Base-by-base conservation (phyloP, 2,888 invertebrate species). In the Phasia obesa region DNA sequence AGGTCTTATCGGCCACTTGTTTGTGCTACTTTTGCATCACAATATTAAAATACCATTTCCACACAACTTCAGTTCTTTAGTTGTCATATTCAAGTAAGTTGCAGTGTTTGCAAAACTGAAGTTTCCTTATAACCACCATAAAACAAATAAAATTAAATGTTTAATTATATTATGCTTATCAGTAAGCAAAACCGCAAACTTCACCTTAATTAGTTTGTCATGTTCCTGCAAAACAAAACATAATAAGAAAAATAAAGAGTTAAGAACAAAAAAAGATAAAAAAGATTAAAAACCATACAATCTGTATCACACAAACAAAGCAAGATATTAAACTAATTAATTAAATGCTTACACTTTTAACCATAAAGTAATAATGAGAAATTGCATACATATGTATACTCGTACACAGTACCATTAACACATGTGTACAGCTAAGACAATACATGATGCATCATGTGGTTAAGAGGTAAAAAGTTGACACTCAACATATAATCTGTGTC, bases 261-360 rank as follows among this genome's bases (percentile, higher is more conserved):
- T 62, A 19, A 38, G 44, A 55, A 44, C 21, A 65, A 47, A 21
- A 19, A 55, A 19, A 31, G 11, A 62, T 38, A 35, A 47, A 77
- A 62, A 27, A 69, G 21, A 76, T 51, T 44, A 51, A 55, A 60
- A 64, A 13, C 38, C 62, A 64, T 51, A 71, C n/a, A 77, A 67
- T 60, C 23, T 47, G 19, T 59, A 49, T 21, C 57, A 71, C 17
- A 73, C 27, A 73, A 73, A 53, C 67, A 73, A 78, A 75, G 59
- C 44, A 60, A 51, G 64, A 38, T 70, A 78, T 78, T 70, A 78
- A 83, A 75, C 70, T 78, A 82, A 82, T 82, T 83, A 83, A 74
- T 83, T 83, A 83, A 83, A 78, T 83, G 82, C 82, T 70, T 82
- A 70, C 51, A 75, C 64, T 69, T 70, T 78, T 69, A 78, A 78